Base-by-base conservation (phyloP, 2,797 vertebrate species). In the Oreonectes daqikongensis region DNA sequence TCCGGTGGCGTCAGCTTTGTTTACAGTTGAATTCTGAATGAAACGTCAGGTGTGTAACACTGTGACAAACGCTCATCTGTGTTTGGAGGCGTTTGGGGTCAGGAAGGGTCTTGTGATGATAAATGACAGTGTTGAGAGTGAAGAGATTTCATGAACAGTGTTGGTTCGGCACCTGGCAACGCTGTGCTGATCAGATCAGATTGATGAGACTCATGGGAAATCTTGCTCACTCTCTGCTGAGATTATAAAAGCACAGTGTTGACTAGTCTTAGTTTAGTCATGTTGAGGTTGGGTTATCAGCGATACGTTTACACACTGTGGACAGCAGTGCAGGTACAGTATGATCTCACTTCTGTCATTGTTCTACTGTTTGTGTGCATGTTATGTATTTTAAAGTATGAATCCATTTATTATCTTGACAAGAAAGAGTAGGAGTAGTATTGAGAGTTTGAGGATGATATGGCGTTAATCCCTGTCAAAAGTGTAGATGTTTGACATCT, bases 271-370 rank as follows among this genome's bases (percentile, higher is more conserved):
- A 24, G 40, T 8, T 24, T 26, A 84, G 83, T 81, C 83, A 93
- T 92, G 93, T 87, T 92, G 65, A 90, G 86, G 86, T 83, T 93
- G 84, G 92, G 92, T 24, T 91, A 86, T 75, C 87, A 85, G 71
- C 91, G 88, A 60, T 89, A 89, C 75, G 79, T 90, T 87, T 92
- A 86, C 88, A 88, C 83, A 82, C 75, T 93, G 24, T 85, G 83
- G 84, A 71, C 75, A 82, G 86, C 81, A 67, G 81, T 84, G 44
- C 84, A 92, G 92, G 92, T 93, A n/a, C n/a, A n/a, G n/a, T n/a
- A n/a, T n/a, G n/a, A n/a, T n/a, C n/a, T n/a, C n/a, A n/a, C n/a
- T 8, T 18, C 7, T 52, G n/a, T 35, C 35, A 35, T 10, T 35
- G 35, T 35, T 35, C 35, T 10, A 10, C 35, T 35, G 35, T 57